Percentiles rank a stretch among this genome's conserved stretches.
Evolutionary conservation across 2,113 vertebrate genomes (phyloP).

Genomic region (Speoplatyrhinus poulsoni): DNA sequence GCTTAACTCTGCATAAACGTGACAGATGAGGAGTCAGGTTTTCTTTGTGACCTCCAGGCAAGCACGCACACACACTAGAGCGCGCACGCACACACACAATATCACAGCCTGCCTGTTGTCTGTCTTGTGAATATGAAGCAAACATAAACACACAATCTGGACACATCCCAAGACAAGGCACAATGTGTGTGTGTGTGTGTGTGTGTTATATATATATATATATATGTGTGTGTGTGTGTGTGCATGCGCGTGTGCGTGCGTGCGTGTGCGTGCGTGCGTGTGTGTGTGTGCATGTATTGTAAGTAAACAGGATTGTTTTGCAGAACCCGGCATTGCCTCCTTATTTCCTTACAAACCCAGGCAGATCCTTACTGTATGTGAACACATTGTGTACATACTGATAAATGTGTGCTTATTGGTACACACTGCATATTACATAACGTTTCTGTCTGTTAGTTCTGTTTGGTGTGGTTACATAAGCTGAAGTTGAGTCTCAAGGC

Average conservation of each 20-base stretch:
- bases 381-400: background rate
- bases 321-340: background rate
- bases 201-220: too few relatives aligned
- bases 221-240: background rate
- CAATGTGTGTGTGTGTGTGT: slow-evolving; percentile 17
- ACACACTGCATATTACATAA: background rate
- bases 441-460: too few relatives aligned
- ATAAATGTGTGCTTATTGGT: background rate
- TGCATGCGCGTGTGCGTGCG: background rate
- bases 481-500: too few relatives aligned
- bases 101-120: background rate
- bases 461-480: too few relatives aligned
- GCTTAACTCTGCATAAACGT: background rate
- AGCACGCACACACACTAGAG: slow-evolving; percentile 3
- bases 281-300: background rate
- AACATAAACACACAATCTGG: background rate
- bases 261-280: background rate
- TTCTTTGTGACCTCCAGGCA: background rate
- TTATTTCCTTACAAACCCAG: background rate
- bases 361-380: background rate
- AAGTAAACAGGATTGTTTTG: background rate
- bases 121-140: background rate
- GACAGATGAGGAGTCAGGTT: background rate
- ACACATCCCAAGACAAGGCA: too few relatives aligned
- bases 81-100: slow-evolving; percentile 1